Percentiles rank a stretch among this genome's conserved stretches.
phyloP scores from a whole-genome alignment of 1,140 invertebrate species.

The Platyscapa corneri region DNA sequence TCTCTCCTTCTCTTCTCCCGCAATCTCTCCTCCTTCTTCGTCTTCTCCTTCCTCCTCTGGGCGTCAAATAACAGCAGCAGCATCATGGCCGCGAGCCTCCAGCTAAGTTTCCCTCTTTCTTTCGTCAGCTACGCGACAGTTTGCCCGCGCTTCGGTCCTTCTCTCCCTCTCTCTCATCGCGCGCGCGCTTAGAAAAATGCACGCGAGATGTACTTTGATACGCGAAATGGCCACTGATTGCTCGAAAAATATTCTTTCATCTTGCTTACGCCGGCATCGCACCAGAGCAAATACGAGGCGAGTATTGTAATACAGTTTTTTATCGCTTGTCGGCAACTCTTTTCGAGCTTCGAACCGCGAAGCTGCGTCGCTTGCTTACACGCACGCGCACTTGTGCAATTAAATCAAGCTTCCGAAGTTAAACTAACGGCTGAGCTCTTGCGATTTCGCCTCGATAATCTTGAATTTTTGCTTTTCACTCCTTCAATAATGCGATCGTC shows the following conservation, averaged over 20 bases:
- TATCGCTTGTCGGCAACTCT: no score
- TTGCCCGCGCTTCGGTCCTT: not conserved
- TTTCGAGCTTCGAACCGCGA: no score
- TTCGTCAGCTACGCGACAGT: conserved; percentile 6
- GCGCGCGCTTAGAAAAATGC: not conserved
- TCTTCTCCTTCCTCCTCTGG: conserved; percentile 55
- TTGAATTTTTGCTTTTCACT: no score
- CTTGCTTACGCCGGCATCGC: not conserved
- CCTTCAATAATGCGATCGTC: no score
- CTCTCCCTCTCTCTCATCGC: no score
- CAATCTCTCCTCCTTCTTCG: conserved; percentile 60
- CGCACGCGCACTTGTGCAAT: no score
- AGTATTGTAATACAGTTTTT: no score
- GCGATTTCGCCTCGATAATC: no score
- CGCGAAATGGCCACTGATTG: conserved; percentile 44
- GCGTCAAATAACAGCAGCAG: conserved; percentile 65
- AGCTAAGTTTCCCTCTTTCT: conserved; percentile 43
- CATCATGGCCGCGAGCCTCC: conserved; percentile 67
- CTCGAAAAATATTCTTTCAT: conserved; percentile 51
- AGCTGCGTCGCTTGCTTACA: no score
- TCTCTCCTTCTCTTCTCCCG: conserved; percentile 56
- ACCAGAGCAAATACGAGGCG: not conserved
- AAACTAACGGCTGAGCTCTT: no score
- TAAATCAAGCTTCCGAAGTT: no score
- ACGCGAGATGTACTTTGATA: conserved; percentile 35